phyloP scores from a whole-genome alignment of 1,140 invertebrate genomes.

The Bemisia tabaci region DNA sequence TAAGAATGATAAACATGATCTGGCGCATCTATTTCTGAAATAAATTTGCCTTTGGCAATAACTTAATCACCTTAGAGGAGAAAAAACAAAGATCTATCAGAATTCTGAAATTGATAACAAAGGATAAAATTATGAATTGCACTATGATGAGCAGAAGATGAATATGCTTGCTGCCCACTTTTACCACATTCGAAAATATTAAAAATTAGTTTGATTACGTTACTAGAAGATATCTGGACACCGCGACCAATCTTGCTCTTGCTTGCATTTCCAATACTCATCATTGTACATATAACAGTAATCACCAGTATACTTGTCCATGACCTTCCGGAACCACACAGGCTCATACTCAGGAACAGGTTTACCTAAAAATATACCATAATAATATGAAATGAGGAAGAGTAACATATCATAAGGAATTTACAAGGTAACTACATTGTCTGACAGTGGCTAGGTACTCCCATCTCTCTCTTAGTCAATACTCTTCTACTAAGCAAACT shows the following conservation, averaged over 20 bases:
- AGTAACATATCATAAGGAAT: not conserved
- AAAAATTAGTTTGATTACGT: too few species aligned
- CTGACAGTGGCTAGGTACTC: not conserved
- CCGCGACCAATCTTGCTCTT: constrained; percentile 68
- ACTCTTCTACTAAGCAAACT: not conserved
- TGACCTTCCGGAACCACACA: constrained; percentile 78
- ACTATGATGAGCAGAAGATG: too few species aligned
- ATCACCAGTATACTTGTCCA: constrained; percentile 63
- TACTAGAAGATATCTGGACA: constrained; percentile 81
- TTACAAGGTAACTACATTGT: not conserved
- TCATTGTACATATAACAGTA: constrained; percentile 74
- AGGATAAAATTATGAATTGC: too few species aligned
- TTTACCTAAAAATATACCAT: constrained; percentile 1
- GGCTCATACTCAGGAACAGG: constrained; percentile 60
- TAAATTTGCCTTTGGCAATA: too few species aligned
- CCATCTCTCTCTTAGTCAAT: not conserved
- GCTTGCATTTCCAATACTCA: constrained; percentile 89
- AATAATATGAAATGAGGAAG: not conserved
- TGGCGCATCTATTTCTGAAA: too few species aligned
- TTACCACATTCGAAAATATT: too few species aligned
- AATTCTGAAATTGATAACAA: too few species aligned
- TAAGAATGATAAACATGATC: too few species aligned
- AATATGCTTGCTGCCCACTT: too few species aligned
- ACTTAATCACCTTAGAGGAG: too few species aligned
- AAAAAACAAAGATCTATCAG: too few species aligned